Base-by-base conservation (phyloP, 2,888 invertebrate genomes). In the Mellilla xanthometata region DNA sequence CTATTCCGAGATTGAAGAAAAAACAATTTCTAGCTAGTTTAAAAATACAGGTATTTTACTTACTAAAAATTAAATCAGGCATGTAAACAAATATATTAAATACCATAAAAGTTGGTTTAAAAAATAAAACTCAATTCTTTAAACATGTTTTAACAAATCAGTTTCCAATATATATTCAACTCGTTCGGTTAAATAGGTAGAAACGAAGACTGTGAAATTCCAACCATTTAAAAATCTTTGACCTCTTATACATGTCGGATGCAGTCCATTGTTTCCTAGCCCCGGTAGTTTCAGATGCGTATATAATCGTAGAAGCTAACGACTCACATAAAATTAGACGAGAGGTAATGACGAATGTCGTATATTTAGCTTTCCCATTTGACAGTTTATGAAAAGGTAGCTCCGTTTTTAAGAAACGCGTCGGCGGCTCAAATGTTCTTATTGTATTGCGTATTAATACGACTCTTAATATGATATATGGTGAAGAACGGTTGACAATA, bases 401-500 rank as follows among this genome's bases (percentile, higher is more conserved):
- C 77, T 60, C 56, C 57, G 65, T 76, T 77, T 76, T 77, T 77
- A 76, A 66, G 68, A 59, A 59, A 63, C 63, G 68, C 64, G 68
- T 63, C 75, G 76, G 68, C 52, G 58, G 58, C 58, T 67, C 65
- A 65, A 68, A 72, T 70, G 63, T 54, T 55, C 57, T 67, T 56
- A 72, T 76, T 76, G 73, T 76, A 62, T 56, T 49, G 23, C 61
- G 57, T 65, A 78, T 81, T 80, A 80, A 81, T 76, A 79, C 71
- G 71, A 60, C 72, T 70, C 75, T 78, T 77, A 72, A 70, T 81
- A 79, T 84, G 84, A 87, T 72, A 77, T 80, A 83, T 86, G 78
- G 73, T 62, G 63, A 68, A 69, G 71, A 73, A 75, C 63, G 67
- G 68, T 66, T 72, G 75, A 85, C 85, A 85, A 82, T 83, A 57